phyloP scores from a whole-genome alignment of 2,888 invertebrate genomes.

The Oligia latruncula region DNA sequence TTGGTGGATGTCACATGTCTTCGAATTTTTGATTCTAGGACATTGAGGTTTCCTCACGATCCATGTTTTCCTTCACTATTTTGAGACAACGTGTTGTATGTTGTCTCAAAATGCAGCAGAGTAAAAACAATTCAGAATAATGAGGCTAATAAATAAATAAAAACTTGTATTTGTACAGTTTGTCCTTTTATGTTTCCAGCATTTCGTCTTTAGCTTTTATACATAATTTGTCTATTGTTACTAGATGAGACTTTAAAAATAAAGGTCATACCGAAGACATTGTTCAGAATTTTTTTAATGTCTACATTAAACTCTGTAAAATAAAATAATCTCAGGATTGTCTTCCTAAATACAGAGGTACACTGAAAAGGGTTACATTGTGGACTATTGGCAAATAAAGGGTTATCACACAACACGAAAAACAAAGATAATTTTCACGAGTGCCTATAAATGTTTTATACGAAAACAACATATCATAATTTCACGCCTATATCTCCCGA shows the following conservation, averaged over 20 bases:
- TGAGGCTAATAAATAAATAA: background rate
- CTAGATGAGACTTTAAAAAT: background rate
- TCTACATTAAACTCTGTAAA: constrained; percentile 6
- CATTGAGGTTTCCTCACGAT: background rate
- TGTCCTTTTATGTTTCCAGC: background rate
- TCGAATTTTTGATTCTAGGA: background rate
- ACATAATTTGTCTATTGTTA: background rate
- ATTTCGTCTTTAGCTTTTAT: background rate
- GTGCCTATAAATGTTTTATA: constrained; percentile 15
- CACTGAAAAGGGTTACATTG: constrained; percentile 9
- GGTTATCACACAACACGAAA: background rate
- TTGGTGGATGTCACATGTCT: background rate
- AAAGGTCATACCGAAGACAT: background rate
- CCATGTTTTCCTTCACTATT: background rate
- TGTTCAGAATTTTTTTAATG: constrained; percentile 2
- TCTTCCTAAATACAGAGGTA: constrained; percentile 16
- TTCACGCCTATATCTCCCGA: background rate
- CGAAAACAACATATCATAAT: background rate
- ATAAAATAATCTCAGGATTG: background rate
- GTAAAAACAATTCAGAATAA: background rate
- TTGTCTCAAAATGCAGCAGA: background rate
- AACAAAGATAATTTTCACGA: constrained; percentile 5
- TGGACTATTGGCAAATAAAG: constrained; percentile 6
- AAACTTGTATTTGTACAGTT: background rate
- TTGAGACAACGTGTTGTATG: too few species aligned